Percentiles rank a stretch among this genome's conserved stretches.
phyloP scores from a whole-genome alignment of 1,140 invertebrate genomes.

The Microplitis demolitor region DNA sequence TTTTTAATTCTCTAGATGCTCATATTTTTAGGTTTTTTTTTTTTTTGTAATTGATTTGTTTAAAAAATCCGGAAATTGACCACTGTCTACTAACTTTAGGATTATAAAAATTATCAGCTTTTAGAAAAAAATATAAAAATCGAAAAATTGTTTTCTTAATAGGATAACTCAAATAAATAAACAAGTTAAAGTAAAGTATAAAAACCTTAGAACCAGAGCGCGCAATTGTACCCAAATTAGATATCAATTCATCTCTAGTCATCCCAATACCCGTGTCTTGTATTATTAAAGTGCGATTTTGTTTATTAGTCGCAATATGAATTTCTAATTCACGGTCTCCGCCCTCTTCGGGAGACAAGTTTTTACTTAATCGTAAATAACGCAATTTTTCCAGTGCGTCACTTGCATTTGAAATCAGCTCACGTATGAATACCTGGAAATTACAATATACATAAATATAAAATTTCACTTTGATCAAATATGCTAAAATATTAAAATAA shows the following conservation, averaged over 20 bases:
- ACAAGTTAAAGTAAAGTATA: not conserved
- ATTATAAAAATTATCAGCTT: too few species aligned
- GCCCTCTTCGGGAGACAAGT: constrained; percentile 47
- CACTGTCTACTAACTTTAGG: too few species aligned
- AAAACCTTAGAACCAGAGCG: constrained; percentile 89
- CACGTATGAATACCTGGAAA: constrained; percentile 87
- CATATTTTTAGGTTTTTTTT: too few species aligned
- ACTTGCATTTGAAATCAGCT: constrained; percentile 95
- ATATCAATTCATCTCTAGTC: constrained; percentile 88
- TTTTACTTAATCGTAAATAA: constrained; percentile 72
- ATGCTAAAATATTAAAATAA: too few species aligned
- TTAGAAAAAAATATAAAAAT: too few species aligned
- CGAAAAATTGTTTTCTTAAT: too few species aligned
- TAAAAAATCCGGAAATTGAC: too few species aligned
- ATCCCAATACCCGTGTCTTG: constrained; percentile 95
- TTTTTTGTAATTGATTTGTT: too few species aligned
- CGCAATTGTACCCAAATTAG: constrained; percentile 94
- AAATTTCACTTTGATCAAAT: not conserved
- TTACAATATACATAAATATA: constrained; percentile 7
- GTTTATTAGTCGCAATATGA: constrained; percentile 87
- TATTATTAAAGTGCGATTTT: constrained; percentile 82
- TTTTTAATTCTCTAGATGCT: too few species aligned
- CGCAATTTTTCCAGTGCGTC: constrained; percentile 95
- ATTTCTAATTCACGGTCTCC: constrained; percentile 79
- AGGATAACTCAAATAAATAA: not conserved